A percentile compares a stretch with the other conserved stretches of the same genome.
phyloP scores from a whole-genome alignment of 2,113 vertebrate genomes.

The Rhinogobius similis region DNA sequence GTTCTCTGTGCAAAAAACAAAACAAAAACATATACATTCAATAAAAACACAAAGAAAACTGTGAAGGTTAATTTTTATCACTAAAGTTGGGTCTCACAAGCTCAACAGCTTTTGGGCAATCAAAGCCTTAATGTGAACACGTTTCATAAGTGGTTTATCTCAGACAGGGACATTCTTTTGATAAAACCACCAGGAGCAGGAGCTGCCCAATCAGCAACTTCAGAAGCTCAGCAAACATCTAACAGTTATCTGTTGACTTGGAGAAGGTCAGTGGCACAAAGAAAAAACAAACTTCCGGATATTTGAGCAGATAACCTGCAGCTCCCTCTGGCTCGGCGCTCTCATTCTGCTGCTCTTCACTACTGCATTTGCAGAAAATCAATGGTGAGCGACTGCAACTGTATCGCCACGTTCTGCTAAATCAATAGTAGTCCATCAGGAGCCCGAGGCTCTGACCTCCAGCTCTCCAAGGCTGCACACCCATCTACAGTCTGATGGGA shows the following conservation, averaged over 20 bases:
- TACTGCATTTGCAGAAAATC: constrained; percentile 77
- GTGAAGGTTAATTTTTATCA: neutral
- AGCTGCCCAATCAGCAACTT: constrained; percentile 41
- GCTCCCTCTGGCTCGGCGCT: constrained; percentile 53
- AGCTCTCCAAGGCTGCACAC: constrained; percentile 41
- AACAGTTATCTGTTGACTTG: constrained; percentile 60
- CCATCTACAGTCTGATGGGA: constrained; percentile 50
- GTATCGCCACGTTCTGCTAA: constrained; percentile 63
- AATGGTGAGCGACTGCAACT: constrained; percentile 76
- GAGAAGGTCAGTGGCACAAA: constrained; percentile 73
- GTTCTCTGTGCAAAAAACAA: constrained; percentile 25
- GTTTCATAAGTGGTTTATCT: no score
- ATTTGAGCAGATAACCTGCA: constrained; percentile 80
- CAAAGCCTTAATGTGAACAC: neutral
- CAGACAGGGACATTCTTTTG: neutral
- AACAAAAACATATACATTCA: neutral
- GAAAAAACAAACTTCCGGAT: constrained; percentile 71
- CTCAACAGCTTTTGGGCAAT: neutral
- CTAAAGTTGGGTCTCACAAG: neutral
- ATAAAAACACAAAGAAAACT: neutral
- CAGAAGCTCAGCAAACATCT: constrained; percentile 67
- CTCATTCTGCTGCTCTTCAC: constrained; percentile 67
- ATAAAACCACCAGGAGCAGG: constrained; percentile 34
- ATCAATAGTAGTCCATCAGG: constrained; percentile 76
- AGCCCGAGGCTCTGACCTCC: constrained; percentile 62